phyloP scores from a whole-genome alignment of 2,888 invertebrate species.

The Lasius fuliginosus region DNA sequence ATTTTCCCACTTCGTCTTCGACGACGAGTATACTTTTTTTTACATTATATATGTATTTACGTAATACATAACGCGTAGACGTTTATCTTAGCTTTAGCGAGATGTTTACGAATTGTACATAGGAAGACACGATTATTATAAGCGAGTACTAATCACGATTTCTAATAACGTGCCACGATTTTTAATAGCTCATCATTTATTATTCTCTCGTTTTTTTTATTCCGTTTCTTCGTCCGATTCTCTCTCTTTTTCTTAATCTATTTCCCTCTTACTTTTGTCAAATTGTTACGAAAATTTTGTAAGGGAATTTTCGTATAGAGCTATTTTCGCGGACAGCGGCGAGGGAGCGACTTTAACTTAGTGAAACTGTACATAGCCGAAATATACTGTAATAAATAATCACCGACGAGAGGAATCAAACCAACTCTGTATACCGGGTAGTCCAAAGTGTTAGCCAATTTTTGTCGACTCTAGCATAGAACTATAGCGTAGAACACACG shows the following conservation, averaged over 20 bases:
- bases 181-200: constrained; percentile 1
- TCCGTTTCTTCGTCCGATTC: neutral
- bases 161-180: constrained; percentile 37
- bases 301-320: neutral
- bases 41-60: constrained; percentile 37
- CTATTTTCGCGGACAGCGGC: neutral
- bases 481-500: constrained; percentile 48
- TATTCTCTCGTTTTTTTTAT: constrained; percentile 2
- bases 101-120: constrained; percentile 41
- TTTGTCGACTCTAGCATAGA: constrained; percentile 66
- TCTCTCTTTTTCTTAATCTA: neutral
- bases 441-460: constrained; percentile 74
- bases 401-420: constrained; percentile 54
- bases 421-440: constrained; percentile 63
- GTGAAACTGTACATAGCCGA: constrained; percentile 63
- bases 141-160: constrained; percentile 33
- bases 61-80: constrained; percentile 23
- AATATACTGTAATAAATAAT: constrained; percentile 47
- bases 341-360: constrained; percentile 7
- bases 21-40: constrained; percentile 30
- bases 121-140: constrained; percentile 41
- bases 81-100: constrained; percentile 29
- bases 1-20: constrained; percentile 28
- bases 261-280: neutral
- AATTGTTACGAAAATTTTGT: neutral